Evolutionary conservation across 2,113 vertebrate genomes (phyloP).

Genomic region (Pelecanus crispus): DNA sequence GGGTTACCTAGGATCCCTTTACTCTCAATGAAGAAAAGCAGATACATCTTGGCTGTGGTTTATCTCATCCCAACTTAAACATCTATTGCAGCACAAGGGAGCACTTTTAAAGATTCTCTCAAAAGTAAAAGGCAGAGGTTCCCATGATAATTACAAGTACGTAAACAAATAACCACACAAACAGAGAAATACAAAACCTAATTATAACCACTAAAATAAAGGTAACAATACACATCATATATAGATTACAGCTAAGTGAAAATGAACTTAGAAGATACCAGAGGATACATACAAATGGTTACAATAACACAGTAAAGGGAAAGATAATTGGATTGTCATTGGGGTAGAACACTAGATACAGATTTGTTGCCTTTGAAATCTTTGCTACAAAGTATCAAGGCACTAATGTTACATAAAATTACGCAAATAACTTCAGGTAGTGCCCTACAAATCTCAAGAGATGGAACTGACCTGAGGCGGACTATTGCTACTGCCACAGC

Average conservation of each 20-base stretch:
- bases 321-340: not conserved
- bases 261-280: not conserved
- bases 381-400: slow-evolving; percentile 6
- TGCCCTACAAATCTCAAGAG: slow-evolving; percentile 56
- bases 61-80: not conserved
- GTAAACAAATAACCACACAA: not conserved
- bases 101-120: not conserved
- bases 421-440: slow-evolving; percentile 59
- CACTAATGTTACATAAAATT: slow-evolving; percentile 39
- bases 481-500: slow-evolving; percentile 50
- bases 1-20: not conserved
- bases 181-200: not conserved
- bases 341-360: not conserved
- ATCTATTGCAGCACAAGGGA: not conserved
- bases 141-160: not conserved
- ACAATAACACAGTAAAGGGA: not conserved
- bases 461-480: slow-evolving; percentile 43
- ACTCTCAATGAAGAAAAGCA: not conserved
- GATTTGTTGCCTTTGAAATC: slow-evolving; percentile 1
- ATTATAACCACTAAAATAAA: not conserved
- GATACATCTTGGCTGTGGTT: not conserved
- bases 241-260: not conserved
- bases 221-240: not conserved
- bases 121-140: not conserved
- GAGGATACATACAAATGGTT: not conserved